Conservation (phyloP, 2,113 vertebrate species). For the Coregonus clupeaformis region DNA sequence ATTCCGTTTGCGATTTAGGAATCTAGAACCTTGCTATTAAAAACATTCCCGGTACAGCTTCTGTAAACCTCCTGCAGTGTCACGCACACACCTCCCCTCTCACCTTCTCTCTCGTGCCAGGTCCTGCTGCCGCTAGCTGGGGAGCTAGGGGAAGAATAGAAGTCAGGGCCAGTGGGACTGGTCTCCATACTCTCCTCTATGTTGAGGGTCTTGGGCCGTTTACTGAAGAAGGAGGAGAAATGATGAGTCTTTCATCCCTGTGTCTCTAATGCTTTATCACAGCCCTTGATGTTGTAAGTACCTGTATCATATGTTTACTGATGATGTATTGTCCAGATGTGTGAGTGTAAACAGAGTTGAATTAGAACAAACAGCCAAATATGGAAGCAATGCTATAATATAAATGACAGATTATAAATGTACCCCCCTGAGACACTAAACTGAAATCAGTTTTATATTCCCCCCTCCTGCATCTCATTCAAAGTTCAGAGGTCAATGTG, state of each 20-base stretch:
- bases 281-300: background rate
- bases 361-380: no score
- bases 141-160: slow-evolving; percentile 97
- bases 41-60: background rate
- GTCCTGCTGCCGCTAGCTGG: slow-evolving; percentile 92
- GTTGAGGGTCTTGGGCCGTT: slow-evolving; percentile 97
- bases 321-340: background rate
- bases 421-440: no score
- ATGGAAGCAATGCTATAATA: no score
- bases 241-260: no score
- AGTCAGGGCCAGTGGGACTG: slow-evolving; percentile 93
- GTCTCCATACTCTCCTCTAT: slow-evolving; percentile 99
- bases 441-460: background rate
- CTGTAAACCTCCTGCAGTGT: no score
- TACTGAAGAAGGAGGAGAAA: slow-evolving; percentile 74
- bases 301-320: background rate
- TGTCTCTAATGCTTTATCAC: no score
- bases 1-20: no score
- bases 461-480: background rate
- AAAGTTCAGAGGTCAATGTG: background rate
- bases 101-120: slow-evolving; percentile 99
- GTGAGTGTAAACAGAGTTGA: no score
- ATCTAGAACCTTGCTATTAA: no score
- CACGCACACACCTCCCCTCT: slow-evolving; percentile 5
- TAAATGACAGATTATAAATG: no score